Evolutionary conservation across 2,797 vertebrate genomes (phyloP), one percentile per base, ranked within the genome.

Genomic region (Tangara arthus): DNA sequence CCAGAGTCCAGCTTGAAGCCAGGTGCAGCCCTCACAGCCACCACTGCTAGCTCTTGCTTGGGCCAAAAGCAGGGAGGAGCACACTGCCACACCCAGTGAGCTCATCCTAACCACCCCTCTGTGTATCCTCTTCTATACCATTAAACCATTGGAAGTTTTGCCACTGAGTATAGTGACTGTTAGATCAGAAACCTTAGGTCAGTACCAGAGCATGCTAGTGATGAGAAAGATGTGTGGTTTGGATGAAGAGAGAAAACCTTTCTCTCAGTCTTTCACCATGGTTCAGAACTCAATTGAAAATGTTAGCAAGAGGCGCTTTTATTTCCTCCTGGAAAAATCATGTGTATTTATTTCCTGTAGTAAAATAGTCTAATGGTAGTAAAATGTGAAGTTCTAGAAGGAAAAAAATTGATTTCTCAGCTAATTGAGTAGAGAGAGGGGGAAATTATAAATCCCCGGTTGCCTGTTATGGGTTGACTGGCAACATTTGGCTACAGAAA

Each of bases 251-350:
- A 11, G 15, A 77, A 85, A 57, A 26, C 39, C 66, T 93, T 84
- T 57, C n/a, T 85, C 69, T 86, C 41, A 35, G 42, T 66, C 46
- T 23, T 12, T 90, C 72, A 78, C 39, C 88, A 27, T 56, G 52
- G 59, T 56, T 94, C 34, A 76, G 87, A 94, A 89, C 91, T 66
- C 21, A 20, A 32, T 44, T 89, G 87, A 81, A 95, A 85, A 75
- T 81, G 14, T 75, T 91, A 95, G 57, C 71, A 75, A 68, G 53
- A 75, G 47, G 32, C 28, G 19, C 56, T 92, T 85, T 91, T 85
- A 87, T 87, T 92, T 96, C 79, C 59, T 89, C 75, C 69, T 94
- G 92, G 79, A 83, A 93, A 89, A 92, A 91, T 37, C 27, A 71
- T 15, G 53, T 94, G 2, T 86, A 72, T 95, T 93, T 94, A 86